Base-by-base conservation (phyloP, 1,140 invertebrate genomes). In the Agrilus planipennis region DNA sequence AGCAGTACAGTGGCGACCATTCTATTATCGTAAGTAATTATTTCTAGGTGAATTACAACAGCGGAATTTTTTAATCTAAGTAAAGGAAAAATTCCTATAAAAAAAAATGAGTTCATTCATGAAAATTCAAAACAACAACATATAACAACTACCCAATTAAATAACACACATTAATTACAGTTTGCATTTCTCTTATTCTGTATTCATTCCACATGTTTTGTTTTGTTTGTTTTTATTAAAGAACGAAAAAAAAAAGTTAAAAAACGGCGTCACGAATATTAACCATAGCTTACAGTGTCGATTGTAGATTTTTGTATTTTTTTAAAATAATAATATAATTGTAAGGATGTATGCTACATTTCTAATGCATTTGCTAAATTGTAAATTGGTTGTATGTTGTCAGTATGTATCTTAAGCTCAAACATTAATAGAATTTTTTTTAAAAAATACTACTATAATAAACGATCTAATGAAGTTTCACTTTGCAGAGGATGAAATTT, bases 141-240 rank as follows among this genome's bases (percentile, higher is more conserved):
- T 42, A 46, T 52, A 51, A 48, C 43, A 50, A 47, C 50, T 53
- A 49, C 46, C 42, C 47, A 50, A 55, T 50, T 58, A 60, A 53
- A 51, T n/a, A n/a, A n/a, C n/a, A n/a, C n/a, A n/a, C n/a, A n/a
- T n/a, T 21, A 7, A 36, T 18, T 36, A 36, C 19, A 10, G 23
- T 27, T 27, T 27, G 51, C 57, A 58, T 58, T 48, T 58, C 36
- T n/a, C n/a, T n/a, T n/a, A n/a, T n/a, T 36, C 34, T 36, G 36
- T 55, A 52, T 53, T 52, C 51, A 55, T 55, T 54, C 44, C 57
- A 60, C 57, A 54, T 57, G 60, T 61, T 61, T 55, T 53, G 58
- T 21, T 9, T 6, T 22, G 34, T 21, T 21, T 36, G 19, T 21
- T 21, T 10, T 21, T 12, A 36, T 22, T 23, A 36, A 27, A 7